Conservation (phyloP, 2,113 vertebrate species). For the Strix aluco region DNA sequence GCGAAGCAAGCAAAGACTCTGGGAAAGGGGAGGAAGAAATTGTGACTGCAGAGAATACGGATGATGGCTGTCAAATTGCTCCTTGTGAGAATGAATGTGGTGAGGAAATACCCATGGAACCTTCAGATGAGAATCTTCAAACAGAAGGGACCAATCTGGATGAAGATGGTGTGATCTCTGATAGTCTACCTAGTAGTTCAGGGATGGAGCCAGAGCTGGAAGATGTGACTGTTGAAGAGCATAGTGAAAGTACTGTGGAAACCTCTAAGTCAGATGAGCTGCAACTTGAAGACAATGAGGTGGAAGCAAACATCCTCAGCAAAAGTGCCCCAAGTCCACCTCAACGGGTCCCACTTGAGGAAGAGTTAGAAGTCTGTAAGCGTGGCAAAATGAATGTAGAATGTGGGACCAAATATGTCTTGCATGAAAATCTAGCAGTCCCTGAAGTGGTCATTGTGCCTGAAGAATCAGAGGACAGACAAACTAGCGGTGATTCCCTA, state of each 20-base stretch:
- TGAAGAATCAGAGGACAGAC: slow-evolving; percentile 64
- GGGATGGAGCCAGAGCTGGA: not conserved
- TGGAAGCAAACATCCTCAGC: not conserved
- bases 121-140: slow-evolving; percentile 39
- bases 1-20: slow-evolving; percentile 1
- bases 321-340: not conserved
- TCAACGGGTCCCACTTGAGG: not conserved
- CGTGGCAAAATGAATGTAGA: not conserved
- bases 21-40: slow-evolving; percentile 23
- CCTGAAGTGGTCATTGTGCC: slow-evolving; percentile 55
- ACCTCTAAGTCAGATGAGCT: not conserved
- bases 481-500: slow-evolving; percentile 50
- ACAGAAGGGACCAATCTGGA: slow-evolving; percentile 49
- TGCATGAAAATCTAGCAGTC: not conserved
- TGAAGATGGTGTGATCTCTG: not conserved
- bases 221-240: not conserved
- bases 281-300: not conserved
- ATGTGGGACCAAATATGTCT: not conserved
- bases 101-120: slow-evolving; percentile 30
- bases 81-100: slow-evolving; percentile 54
- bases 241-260: not conserved
- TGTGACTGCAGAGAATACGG: slow-evolving; percentile 38
- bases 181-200: not conserved
- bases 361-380: not conserved
- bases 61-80: slow-evolving; percentile 70